Conservation (phyloP, 1,140 invertebrate genomes). For the Choristoneura fumiferana region DNA sequence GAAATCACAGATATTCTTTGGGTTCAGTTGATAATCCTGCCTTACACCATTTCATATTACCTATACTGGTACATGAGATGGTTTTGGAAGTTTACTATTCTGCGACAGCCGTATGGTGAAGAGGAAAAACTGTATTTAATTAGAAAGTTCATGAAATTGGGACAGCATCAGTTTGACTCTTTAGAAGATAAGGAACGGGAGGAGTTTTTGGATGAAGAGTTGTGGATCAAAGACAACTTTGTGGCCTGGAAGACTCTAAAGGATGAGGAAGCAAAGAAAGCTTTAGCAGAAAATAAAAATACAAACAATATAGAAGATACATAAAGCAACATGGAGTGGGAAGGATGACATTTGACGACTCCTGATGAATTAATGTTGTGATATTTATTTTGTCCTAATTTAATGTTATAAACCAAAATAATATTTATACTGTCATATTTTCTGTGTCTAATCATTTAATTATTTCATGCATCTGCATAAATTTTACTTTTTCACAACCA, state of each 20-base stretch:
- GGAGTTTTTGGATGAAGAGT: slow-evolving; percentile 85
- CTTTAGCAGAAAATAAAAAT: slow-evolving; percentile 88
- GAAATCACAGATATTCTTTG: slow-evolving; percentile 87
- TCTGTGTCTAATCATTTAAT: too few species aligned
- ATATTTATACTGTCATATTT: slow-evolving; percentile 16
- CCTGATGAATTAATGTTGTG: slow-evolving; percentile 57
- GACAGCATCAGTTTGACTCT: slow-evolving; percentile 83
- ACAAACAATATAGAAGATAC: slow-evolving; percentile 89
- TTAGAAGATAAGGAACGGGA: slow-evolving; percentile 87
- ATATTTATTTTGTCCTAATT: slow-evolving; percentile 22
- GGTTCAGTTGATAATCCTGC: slow-evolving; percentile 89
- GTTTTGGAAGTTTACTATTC: slow-evolving; percentile 89
- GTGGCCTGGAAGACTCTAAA: slow-evolving; percentile 87
- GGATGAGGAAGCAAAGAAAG: slow-evolving; percentile 90
- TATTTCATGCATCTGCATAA: background rate
- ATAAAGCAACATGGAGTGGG: slow-evolving; percentile 89
- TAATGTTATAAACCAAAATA: slow-evolving; percentile 18
- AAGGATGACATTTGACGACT: slow-evolving; percentile 90
- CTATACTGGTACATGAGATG: slow-evolving; percentile 88
- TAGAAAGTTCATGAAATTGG: slow-evolving; percentile 86
- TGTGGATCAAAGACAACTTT: slow-evolving; percentile 92
- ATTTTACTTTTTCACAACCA: too few species aligned
- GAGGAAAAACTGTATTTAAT: slow-evolving; percentile 93
- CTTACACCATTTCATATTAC: slow-evolving; percentile 85
- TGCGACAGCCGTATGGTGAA: slow-evolving; percentile 86